Base-by-base conservation (phyloP, 2,888 invertebrate genomes). In the Ariolimax columbianus region DNA sequence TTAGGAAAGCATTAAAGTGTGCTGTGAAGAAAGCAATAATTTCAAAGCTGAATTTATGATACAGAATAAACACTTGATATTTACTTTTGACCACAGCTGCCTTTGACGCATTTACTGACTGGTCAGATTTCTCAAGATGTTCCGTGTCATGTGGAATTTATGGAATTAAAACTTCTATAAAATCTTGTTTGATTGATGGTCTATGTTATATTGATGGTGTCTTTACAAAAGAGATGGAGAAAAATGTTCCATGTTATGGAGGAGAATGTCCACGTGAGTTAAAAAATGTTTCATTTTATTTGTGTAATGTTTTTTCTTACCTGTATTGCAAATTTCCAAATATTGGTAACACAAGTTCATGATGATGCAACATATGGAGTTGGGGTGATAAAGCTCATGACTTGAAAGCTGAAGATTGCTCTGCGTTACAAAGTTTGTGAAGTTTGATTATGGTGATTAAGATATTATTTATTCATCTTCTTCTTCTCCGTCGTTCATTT, bases 91-190 rank as follows among this genome's bases (percentile, higher is more conserved):
- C n/a, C 43, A 6, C 84, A 84, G 84, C 23, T 19, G 23, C 23
- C 1, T 72, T 33, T 6, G 84, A 79, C 17, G 59, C 80, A n/a
- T 86, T 88, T 30, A 86, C 89, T 11, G 88, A 88, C 43, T 89
- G 89, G 89, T 88, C 89, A 3, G 63, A 75, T n/a, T 89, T 86
- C 77, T 70, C 86, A 11, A 70, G 84, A 6, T 89, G 89, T 72
- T 88, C 89, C n/a, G 85, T 81, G 36, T 75, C 84, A 23, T 89
- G 89, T 86, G 89, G 88, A 11, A 73, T n/a, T 40, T 89, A 88
- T 75, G 89, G 89, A 26, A 38, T 77, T 17, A 87, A 87, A 72
- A 70, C 38, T 9, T 87, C 87, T 59, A 51, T 55, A 7, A 47
- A 86, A 30, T 68, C 84, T 11, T 89, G 89, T 70, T 77, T 89